Base-by-base conservation (phyloP, 2,113 vertebrate species). In the Jacana jacana region DNA sequence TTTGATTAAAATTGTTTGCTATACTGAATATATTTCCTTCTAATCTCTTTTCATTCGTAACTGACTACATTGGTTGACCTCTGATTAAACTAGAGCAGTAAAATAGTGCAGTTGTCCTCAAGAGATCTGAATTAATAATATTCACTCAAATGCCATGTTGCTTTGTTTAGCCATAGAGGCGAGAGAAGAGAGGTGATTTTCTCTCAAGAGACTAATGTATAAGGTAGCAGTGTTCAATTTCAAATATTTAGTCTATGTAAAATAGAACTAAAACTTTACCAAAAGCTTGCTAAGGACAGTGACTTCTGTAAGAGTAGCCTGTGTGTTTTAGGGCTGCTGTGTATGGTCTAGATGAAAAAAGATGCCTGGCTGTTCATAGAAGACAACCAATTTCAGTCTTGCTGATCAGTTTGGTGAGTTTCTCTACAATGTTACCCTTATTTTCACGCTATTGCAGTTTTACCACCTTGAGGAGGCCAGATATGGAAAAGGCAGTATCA, bases 121-220 rank as follows among this genome's bases (percentile, higher is more conserved):
- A 70, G 90, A 95, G 93, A 76, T 64, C 14, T 92, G 88, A 89
- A 95, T 96, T 95, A 91, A 89, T 95, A 85, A 95, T 82, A 72
- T 30, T 89, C 79, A 15, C 60, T 76, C 52, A 82, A 92, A 61
- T 91, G 83, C 73, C 30, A 8, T 15, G 12, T 42, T 93, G 86
- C 85, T 88, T 95, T 94, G 93, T 94, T 91, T 91, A 89, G 79
- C 55, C 35, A 27, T 83, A 64, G 72, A 78, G 46, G n/a, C 91
- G 30, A 81, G 28, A 49, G 81, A 52, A 24, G 66, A 72, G 16
- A 57, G 54, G 8, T 83, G 70, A 49, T 86, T 42, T 81, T 18
- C 37, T 82, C 84, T 89, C n/a, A 17, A 35, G 83, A 75, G 55
- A n/a, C 8, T 68, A 37, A 95, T 64, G 42, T 40, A 19, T 55